Base-by-base conservation (phyloP, 92 coral and sea anemone species). In the Metridium senile region DNA sequence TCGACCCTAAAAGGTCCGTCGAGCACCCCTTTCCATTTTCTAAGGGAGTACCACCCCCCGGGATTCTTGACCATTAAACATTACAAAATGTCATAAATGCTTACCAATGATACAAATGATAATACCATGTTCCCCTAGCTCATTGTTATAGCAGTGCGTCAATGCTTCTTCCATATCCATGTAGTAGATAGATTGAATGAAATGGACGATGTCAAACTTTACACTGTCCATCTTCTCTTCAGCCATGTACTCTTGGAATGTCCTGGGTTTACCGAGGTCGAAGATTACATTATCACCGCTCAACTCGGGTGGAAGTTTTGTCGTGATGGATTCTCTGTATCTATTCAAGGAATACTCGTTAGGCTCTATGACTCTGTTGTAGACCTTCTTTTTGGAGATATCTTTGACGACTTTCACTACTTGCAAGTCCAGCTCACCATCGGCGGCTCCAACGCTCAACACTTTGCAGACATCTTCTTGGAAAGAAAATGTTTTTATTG, bases 141-240 rank as follows among this genome's bases (percentile, higher is more conserved):
- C n/a, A n/a, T n/a, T n/a, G n/a, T n/a, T n/a, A n/a, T 54, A 53
- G 22, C 84, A 79, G 32, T 79, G 69, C 18, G 39, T 19, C 33
- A 79, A 11, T 54, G 78, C 63, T 32, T 79, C 31, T 61, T 79
- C 84, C 11, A 79, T 1, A 53, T 79, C 84, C 21, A 39, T 39
- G 33, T 20, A 70, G 66, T 79, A 79, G 18, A 70, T 32, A 30
- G 76, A 68, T 51, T 79, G 84, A 6, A 79, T 26, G 46, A 79
- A 79, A 79, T 79, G 84, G 13, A 79, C 75, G 68, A 79, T 33
- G 32, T 79, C 84, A 56, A 79, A 79, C 23, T 33, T 19, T 23
- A 20, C 19, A 10, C 64, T 47, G 8, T 79, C 78, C 29, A 6
- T 32, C 54, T 26, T 1, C 23, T 57, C 51, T 33, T 54, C 78